Base-by-base conservation (phyloP, 2,888 invertebrate species). In the Digitonthophagus gazella region DNA sequence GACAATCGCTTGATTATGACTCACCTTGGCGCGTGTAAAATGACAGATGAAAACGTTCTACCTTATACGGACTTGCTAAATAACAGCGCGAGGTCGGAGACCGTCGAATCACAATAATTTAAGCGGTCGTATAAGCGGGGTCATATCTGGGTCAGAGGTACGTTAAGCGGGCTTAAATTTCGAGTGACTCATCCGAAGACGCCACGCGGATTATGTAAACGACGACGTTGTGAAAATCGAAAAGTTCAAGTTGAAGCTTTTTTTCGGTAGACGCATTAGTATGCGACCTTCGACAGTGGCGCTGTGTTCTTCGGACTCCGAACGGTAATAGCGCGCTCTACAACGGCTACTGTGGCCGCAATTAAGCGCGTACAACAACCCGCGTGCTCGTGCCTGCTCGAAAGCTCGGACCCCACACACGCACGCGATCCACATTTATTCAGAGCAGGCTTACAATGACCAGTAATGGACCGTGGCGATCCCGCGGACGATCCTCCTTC, bases 261-360 rank as follows among this genome's bases (percentile, higher is more conserved):
- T 44, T 44, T 44, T 3, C 28, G 8, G 28, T 8, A 61, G 69
- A 67, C 66, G 66, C 74, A 72, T 74, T 73, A 73, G 74, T 74
- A 73, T 73, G 72, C 73, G 70, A 70, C 71, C 69, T 68, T 65
- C 66, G 66, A 67, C 70, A 68, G 65, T 64, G 69, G 67, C 66
- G 69, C 67, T 73, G 28, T 44, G 28, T 44, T 44, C 28, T 44
- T 44, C 28, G 28, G 28, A 11, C 28, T 44, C 11, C 28, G 28
- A 73, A 72, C 71, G 70, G 71, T 72, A 72, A 74, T 70, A 70
- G 71, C 71, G 70, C 69, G 73, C 73, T 72, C 69, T 28, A 70
- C 73, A 73, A 74, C 70, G 69, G 67, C 72, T 44, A 44, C 72
- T 66, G 74, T 74, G 73, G 74, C 72, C 72, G 70, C 73, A 74